phyloP scores from a whole-genome alignment of 1,140 invertebrate species.

The Radopholus similis region DNA sequence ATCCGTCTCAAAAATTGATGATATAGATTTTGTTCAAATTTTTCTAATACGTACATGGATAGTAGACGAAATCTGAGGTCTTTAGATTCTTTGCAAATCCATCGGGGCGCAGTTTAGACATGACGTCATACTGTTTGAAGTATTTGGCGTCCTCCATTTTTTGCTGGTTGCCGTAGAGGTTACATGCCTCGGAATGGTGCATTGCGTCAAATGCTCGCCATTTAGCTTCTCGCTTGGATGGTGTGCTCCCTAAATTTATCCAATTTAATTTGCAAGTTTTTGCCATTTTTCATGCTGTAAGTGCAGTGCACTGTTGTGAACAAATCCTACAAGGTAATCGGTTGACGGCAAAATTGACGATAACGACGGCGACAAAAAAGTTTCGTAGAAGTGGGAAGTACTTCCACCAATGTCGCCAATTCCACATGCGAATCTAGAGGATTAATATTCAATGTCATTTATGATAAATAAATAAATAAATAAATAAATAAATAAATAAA shows the following conservation, averaged over 20 bases:
- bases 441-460: neutral
- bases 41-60: too few species aligned
- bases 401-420: conserved; percentile 9
- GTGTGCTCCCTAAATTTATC: neutral
- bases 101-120: conserved; percentile 6
- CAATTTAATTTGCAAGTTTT: neutral
- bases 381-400: neutral
- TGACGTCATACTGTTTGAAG: conserved; percentile 10
- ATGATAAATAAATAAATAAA: neutral
- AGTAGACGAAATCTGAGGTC: neutral
- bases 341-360: neutral
- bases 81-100: neutral
- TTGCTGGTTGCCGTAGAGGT: neutral
- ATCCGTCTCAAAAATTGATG: too few species aligned
- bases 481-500: neutral
- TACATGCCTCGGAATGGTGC: neutral
- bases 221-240: neutral
- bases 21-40: too few species aligned
- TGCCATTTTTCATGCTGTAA: neutral
- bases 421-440: neutral
- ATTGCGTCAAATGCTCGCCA: neutral
- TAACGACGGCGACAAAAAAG: neutral
- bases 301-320: neutral
- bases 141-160: conserved; percentile 8
- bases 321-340: neutral